A percentile compares a stretch with the other conserved stretches of the same genome.
These are phyloP conservation scores for Ophiothrix spiculata DNA, from an alignment of 35 echinoderm and acorn worm species.

Conservation along the genomic window DNA sequence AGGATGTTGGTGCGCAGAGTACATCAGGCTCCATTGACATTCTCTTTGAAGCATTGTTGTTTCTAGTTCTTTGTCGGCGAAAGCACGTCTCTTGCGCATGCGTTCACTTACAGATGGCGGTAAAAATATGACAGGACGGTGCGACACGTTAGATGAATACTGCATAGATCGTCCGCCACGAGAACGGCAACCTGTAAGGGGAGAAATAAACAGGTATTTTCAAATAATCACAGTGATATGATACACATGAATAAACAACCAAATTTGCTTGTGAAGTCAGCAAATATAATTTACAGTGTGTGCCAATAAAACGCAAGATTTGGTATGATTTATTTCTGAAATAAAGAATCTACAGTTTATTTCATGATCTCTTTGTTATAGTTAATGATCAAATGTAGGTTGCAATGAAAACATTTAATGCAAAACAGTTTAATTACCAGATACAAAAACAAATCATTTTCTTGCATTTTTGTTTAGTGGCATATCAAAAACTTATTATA, in stretches of 20 bases:
- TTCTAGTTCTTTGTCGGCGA: constrained; percentile 94
- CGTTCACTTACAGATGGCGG: constrained; percentile 87
- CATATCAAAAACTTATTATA: too few relatives aligned
- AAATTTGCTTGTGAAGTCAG: neutral
- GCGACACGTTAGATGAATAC: constrained; percentile 1
- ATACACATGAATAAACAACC: neutral
- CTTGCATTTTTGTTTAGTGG: too few relatives aligned
- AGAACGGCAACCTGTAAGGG: constrained; percentile 12
- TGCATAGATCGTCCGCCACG: neutral
- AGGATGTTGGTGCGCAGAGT: neutral
- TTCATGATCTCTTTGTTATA: neutral
- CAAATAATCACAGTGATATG: neutral
- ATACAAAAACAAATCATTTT: too few relatives aligned
- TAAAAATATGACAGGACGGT: constrained; percentile 74
- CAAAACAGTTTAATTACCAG: too few relatives aligned
- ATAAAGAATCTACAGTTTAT: neutral
- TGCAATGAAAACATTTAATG: too few relatives aligned
- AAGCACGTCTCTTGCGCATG: constrained; percentile 91
- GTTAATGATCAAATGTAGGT: neutral
- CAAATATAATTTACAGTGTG: neutral
- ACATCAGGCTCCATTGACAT: constrained; percentile 74
- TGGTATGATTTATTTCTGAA: neutral
- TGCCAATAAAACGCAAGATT: neutral
- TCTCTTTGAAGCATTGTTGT: constrained; percentile 88
- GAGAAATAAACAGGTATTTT: neutral